These are phyloP conservation scores for Philereme transversata DNA, from an alignment of 2,888 invertebrate genomes.

Conservation along the genomic window DNA sequence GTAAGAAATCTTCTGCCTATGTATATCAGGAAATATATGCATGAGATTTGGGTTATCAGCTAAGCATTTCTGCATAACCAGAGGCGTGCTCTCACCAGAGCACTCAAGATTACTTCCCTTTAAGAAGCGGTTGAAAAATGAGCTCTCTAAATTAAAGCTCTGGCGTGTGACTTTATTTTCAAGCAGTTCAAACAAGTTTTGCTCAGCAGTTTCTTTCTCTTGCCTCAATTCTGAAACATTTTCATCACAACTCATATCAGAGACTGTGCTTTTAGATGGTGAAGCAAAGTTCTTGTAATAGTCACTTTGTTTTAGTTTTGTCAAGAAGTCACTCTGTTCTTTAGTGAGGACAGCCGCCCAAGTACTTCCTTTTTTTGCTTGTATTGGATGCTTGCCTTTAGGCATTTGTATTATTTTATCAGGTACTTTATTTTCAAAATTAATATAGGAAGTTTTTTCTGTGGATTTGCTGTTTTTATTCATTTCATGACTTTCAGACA, in stretches of 20 bases:
- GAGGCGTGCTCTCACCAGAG: slow-evolving; percentile 74
- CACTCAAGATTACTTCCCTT: slow-evolving; percentile 62
- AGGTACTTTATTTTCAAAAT: slow-evolving; percentile 26
- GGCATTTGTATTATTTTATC: slow-evolving; percentile 43
- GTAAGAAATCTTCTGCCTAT: slow-evolving; percentile 49
- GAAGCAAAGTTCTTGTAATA: slow-evolving; percentile 76
- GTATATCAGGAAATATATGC: slow-evolving; percentile 61
- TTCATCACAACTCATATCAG: slow-evolving; percentile 68
- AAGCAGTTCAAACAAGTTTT: slow-evolving; percentile 90
- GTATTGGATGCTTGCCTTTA: slow-evolving; percentile 72
- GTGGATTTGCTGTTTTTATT: slow-evolving; percentile 6
- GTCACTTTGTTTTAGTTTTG: slow-evolving; percentile 72
- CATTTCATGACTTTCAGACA: slow-evolving; percentile 11
- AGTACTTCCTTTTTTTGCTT: slow-evolving; percentile 68
- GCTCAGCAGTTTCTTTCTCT: slow-evolving; percentile 84
- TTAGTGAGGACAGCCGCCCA: slow-evolving; percentile 75
- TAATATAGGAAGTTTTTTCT: slow-evolving; percentile 11
- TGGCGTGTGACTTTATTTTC: slow-evolving; percentile 89
- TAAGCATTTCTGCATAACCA: slow-evolving; percentile 70
- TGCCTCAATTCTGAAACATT: slow-evolving; percentile 53
- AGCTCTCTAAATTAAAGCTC: slow-evolving; percentile 88
- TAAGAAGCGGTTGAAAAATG: slow-evolving; percentile 83
- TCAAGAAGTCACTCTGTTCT: slow-evolving; percentile 75
- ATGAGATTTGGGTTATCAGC: slow-evolving; percentile 64
- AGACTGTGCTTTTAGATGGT: slow-evolving; percentile 67